A percentile compares a stretch with the other conserved stretches of the same genome.
phyloP scores from a whole-genome alignment of 2,888 invertebrate genomes.

The Phalangium opilio region DNA sequence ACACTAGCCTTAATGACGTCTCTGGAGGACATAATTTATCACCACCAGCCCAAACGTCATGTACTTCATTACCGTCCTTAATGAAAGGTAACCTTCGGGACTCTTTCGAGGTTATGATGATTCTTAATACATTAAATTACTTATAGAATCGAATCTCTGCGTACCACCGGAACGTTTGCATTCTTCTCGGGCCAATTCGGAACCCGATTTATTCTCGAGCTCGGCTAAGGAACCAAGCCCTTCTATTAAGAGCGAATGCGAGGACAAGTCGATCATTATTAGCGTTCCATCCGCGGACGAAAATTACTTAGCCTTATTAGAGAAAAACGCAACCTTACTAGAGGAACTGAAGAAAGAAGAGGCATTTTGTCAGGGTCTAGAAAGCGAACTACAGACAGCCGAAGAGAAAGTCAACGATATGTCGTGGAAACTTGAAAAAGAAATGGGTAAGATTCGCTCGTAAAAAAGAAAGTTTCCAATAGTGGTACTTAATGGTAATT shows the following conservation, averaged over 20 bases:
- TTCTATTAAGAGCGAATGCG: background rate
- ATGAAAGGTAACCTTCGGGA: too few relatives aligned
- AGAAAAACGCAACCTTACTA: conserved; percentile 35
- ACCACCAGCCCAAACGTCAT: background rate
- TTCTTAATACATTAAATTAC: too few relatives aligned
- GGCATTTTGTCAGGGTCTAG: conserved; percentile 31
- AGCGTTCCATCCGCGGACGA: conserved; percentile 26
- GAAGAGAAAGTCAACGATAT: conserved; percentile 28
- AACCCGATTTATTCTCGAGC: conserved; percentile 24
- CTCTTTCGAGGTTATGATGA: too few relatives aligned
- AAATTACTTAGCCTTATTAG: conserved; percentile 36
- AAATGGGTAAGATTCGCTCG: conserved; percentile 14
- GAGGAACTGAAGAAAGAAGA: conserved; percentile 35
- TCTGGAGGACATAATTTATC: conserved; percentile 4
- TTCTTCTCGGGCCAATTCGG: conserved; percentile 27
- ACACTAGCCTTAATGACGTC: conserved; percentile 49
- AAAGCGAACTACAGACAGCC: conserved; percentile 28
- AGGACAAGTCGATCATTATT: background rate
- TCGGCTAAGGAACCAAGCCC: conserved; percentile 19
- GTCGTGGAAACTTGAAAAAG: conserved; percentile 21
- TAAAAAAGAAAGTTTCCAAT: background rate
- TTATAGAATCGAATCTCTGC: background rate
- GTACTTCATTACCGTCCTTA: conserved; percentile 7
- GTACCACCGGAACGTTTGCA: conserved; percentile 27
- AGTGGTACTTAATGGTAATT: background rate